Evolutionary conservation across 2,888 invertebrate genomes (phyloP).

Genomic region (Diabrotica balteata): DNA sequence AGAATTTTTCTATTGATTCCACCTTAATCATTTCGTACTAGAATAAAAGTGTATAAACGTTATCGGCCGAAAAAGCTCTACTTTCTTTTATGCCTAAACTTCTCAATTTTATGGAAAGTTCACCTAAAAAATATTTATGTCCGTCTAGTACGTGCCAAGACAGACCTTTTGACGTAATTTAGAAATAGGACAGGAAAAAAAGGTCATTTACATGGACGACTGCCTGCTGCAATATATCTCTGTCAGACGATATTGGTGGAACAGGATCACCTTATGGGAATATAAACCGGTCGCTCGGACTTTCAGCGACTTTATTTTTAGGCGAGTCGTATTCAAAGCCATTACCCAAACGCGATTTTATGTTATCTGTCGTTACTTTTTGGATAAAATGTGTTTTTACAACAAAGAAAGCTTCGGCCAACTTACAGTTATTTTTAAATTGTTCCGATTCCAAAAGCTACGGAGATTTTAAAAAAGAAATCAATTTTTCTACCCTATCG

Average conservation of each 20-base stretch:
- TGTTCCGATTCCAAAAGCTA: too few relatives aligned
- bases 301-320: constrained; percentile 32
- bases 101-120: constrained; percentile 26
- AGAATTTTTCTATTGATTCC: background rate
- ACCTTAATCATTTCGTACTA: background rate
- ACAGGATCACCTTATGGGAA: constrained; percentile 45
- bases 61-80: constrained; percentile 8
- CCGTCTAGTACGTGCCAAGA: constrained; percentile 26
- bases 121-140: constrained; percentile 26
- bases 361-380: constrained; percentile 25
- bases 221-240: constrained; percentile 46
- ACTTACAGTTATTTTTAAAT: too few relatives aligned
- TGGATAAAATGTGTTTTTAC: constrained; percentile 25
- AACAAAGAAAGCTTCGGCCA: background rate
- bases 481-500: too few relatives aligned
- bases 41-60: constrained; percentile 6
- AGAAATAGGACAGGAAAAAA: constrained; percentile 41
- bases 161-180: constrained; percentile 44
- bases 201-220: constrained; percentile 50
- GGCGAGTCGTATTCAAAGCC: constrained; percentile 22
- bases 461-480: too few relatives aligned
- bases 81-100: constrained; percentile 8
- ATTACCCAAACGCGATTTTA: constrained; percentile 26
- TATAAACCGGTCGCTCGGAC: constrained; percentile 41
- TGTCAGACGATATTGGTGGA: constrained; percentile 42